Base-by-base conservation (phyloP, 1,140 invertebrate genomes). In the Papilio polyxenes region DNA sequence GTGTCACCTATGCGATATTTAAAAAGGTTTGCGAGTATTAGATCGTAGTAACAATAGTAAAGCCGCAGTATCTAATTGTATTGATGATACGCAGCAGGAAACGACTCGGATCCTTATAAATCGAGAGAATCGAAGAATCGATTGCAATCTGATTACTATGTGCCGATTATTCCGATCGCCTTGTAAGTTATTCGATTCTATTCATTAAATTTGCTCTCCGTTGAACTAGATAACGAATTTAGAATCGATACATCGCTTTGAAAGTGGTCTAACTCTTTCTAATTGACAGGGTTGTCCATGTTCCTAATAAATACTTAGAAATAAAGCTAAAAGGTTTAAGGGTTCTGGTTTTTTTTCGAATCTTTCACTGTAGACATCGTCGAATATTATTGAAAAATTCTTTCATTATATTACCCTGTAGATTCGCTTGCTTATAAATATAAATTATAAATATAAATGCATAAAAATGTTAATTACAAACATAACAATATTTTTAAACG, bases 151-250 rank as follows among this genome's bases (percentile, higher is more conserved):
- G 91, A 93, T 92, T 89, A 90, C 87, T 85, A 88, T 87, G 92
- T 91, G 91, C 93, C 93, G 92, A 93, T 94, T 92, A 93, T 94
- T 90, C 90, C 87, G 90, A 93, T 90, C 87, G 87, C 85, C 85
- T 85, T 89, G 90, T 93, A 91, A 93, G 87, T 92, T 92, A 94
- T 91, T 88, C 90, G 89, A 88, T 88, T 90, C 90, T 89, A 93
- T 93, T 94, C 91, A 93, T 92, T 92, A 89, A 90, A 89, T 88
- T 89, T 84, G 84, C 88, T 88, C 85, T 37, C 86, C 87, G 84
- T 82, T 84, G 85, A 87, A 87, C 87, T 87, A 91, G 92, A 92
- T 93, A 93, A 90, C 87, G 89, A 86, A 90, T 90, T 91, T 87
- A 86, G 86, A 88, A 89, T 89, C 90, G 88, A 91, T 93, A 88